Conservation (phyloP, 2,113 vertebrate genomes). For the Ptilorrhoa leucosticta region DNA sequence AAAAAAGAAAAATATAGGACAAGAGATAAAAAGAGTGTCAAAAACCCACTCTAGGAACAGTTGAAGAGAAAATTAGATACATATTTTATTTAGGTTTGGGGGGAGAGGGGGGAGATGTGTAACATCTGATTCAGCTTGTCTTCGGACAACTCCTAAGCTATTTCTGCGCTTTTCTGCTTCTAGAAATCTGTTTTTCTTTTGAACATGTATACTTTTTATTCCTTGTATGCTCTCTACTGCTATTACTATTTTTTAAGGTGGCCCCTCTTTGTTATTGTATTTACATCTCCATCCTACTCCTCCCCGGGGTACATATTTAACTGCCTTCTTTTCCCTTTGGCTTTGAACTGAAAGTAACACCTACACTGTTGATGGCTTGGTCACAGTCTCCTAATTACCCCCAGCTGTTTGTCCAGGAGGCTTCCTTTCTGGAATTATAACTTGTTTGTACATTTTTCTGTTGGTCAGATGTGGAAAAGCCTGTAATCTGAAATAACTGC, state of each 20-base stretch:
- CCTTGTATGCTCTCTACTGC: neutral
- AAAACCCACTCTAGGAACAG: neutral
- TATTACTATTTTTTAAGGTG: neutral
- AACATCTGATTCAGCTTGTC: neutral
- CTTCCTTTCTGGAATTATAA: neutral
- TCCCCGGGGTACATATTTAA: neutral
- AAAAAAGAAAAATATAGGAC: neutral
- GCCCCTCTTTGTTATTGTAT: neutral
- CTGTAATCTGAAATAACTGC: neutral
- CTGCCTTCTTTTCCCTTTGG: neutral
- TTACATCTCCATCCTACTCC: neutral
- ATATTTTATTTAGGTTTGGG: neutral
- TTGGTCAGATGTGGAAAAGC: neutral
- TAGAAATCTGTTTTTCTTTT: neutral
- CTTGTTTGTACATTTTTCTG: neutral
- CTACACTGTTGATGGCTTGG: neutral
- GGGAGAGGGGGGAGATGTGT: rapidly evolving
- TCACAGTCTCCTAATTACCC: neutral
- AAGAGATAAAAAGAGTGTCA: neutral
- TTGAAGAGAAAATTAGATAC: neutral
- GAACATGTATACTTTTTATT: neutral
- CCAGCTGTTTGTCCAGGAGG: neutral
- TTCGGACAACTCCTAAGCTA: neutral
- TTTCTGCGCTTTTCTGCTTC: neutral
- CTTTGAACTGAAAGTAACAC: neutral